Evolutionary conservation across 2,113 vertebrate genomes (phyloP).

Genomic region (Argyrosomus japonicus): DNA sequence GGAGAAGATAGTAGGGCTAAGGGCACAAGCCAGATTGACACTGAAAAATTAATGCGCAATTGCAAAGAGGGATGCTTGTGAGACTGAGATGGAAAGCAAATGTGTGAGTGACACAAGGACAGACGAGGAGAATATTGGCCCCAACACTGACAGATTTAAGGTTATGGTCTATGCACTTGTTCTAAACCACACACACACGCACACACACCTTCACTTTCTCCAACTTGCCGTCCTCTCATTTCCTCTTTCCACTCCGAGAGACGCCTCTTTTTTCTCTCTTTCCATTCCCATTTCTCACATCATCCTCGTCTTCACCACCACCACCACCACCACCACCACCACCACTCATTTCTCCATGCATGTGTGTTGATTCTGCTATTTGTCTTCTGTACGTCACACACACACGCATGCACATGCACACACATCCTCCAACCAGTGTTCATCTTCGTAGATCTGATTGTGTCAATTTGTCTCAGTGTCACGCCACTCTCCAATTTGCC

Average conservation of each 20-base stretch:
- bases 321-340: background rate
- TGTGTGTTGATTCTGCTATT: slow-evolving; percentile 61
- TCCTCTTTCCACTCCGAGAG: slow-evolving; percentile 29
- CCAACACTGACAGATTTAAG: slow-evolving; percentile 77
- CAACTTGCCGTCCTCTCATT: slow-evolving; percentile 30
- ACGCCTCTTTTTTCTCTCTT: slow-evolving; percentile 11
- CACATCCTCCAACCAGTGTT: slow-evolving; percentile 48
- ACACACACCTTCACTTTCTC: slow-evolving; percentile 26
- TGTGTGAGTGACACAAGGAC: slow-evolving; percentile 72
- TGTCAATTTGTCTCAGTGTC: slow-evolving; percentile 83
- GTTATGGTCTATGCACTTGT: slow-evolving; percentile 70
- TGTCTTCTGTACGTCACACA: slow-evolving; percentile 41
- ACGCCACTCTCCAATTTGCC: slow-evolving; percentile 81
- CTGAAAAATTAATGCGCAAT: slow-evolving; percentile 86
- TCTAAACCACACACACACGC: slow-evolving; percentile 18
- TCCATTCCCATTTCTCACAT: slow-evolving; percentile 44
- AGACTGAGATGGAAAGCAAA: slow-evolving; percentile 58
- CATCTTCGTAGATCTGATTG: slow-evolving; percentile 79
- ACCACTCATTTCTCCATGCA: slow-evolving; percentile 37
- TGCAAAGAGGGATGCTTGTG: slow-evolving; percentile 64
- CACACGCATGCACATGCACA: slow-evolving; percentile 9
- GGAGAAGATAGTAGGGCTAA: slow-evolving; percentile 67
- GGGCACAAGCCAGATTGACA: slow-evolving; percentile 83
- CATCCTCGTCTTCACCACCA: background rate
- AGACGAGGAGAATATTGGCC: slow-evolving; percentile 65